phyloP scores from a whole-genome alignment of 2,113 vertebrate species.

The Vulpes ferrilata region DNA sequence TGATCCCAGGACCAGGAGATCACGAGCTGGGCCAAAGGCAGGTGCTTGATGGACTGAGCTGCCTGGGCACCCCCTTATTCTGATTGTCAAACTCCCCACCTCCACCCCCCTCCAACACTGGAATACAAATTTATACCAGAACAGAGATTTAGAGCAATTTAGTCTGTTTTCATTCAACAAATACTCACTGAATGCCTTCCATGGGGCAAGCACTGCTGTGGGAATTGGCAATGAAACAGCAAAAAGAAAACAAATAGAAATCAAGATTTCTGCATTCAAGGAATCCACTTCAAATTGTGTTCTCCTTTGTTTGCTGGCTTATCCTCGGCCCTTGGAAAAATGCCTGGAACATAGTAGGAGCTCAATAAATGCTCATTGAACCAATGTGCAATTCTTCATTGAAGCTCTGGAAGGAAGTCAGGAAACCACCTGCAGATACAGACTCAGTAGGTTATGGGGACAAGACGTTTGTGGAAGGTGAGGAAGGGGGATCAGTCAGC shows the following conservation, averaged over 20 bases:
- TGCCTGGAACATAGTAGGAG: neutral
- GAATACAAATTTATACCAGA: neutral
- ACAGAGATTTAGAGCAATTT: neutral
- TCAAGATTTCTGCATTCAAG: neutral
- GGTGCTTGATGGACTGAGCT: neutral
- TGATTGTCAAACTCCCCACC: neutral
- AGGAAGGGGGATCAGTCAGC: neutral
- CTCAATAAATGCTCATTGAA: neutral
- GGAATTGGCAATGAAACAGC: neutral
- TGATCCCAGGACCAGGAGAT: neutral
- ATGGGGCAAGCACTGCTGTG: neutral
- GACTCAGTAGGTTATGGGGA: neutral
- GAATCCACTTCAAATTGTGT: neutral
- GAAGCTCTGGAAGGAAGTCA: neutral
- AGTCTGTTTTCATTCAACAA: neutral
- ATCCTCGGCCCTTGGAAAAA: neutral
- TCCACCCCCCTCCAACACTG: neutral
- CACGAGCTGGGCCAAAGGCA: neutral
- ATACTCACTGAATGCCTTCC: neutral
- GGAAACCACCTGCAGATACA: neutral
- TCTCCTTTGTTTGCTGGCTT: neutral
- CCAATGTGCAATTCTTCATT: neutral
- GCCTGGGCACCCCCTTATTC: neutral
- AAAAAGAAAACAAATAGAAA: neutral
- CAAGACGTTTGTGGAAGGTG: neutral